Evolutionary conservation across 2,797 vertebrate genomes (phyloP).

Genomic region (Xyrichtys novacula): DNA sequence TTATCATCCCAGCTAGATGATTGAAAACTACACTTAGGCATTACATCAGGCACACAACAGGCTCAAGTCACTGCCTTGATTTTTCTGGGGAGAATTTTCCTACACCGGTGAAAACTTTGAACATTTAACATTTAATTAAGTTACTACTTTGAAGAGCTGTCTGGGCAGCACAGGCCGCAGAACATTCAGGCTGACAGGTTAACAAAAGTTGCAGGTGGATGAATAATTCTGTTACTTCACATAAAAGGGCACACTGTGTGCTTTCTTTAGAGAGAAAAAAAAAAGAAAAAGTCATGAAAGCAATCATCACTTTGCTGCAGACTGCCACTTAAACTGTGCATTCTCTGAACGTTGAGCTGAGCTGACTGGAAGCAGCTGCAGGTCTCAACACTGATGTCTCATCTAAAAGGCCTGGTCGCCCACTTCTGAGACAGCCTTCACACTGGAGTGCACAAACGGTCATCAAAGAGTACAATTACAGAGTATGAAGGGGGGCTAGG

Average conservation of each 20-base stretch:
- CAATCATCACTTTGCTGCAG: slow-evolving; percentile 22
- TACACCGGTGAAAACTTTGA: slow-evolving; percentile 1
- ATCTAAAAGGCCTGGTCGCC: slow-evolving; percentile 40
- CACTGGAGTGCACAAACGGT: slow-evolving; percentile 64
- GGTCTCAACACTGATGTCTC: slow-evolving; percentile 30
- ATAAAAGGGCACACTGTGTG: slow-evolving; percentile 8
- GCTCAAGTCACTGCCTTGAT: not conserved
- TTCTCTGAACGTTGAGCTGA: slow-evolving; percentile 23
- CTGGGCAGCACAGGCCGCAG: not conserved
- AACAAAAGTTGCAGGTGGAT: slow-evolving; percentile 16
- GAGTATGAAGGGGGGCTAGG: not conserved
- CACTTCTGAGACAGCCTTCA: slow-evolving; percentile 61
- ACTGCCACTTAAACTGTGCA: slow-evolving; percentile 22
- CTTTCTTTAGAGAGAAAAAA: slow-evolving; percentile 26
- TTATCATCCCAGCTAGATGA: not conserved
- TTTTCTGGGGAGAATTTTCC: not conserved
- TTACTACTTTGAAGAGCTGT: slow-evolving; percentile 11
- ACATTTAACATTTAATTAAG: slow-evolving; percentile 18
- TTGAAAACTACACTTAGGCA: not conserved
- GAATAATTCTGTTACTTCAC: slow-evolving; percentile 25
- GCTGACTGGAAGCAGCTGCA: slow-evolving; percentile 27
- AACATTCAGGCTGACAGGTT: slow-evolving; percentile 22
- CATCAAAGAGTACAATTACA: slow-evolving; percentile 63
- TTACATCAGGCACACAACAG: not conserved
- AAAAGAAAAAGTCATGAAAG: slow-evolving; percentile 25